Evolutionary conservation across 2,888 invertebrate genomes (phyloP), one percentile per base, ranked within the genome.

Genomic region (Electrophaes corylata): DNA sequence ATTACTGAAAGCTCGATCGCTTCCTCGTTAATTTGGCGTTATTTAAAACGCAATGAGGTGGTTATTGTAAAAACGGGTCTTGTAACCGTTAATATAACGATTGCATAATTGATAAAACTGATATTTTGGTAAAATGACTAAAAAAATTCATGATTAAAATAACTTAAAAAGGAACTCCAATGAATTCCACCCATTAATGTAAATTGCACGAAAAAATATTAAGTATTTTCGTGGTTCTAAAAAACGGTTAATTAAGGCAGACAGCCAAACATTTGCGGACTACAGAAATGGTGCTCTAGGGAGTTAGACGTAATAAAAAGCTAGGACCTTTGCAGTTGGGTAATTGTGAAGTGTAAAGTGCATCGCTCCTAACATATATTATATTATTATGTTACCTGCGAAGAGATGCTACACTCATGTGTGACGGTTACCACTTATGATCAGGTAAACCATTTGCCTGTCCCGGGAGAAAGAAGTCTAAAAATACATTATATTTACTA

Each of bases 1-100:
- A 54, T 58, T 52, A 57, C 62, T 62, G 60, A 62, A 62, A 60
- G 46, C 20, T 18, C 49, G 51, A 46, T 57, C 29, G 55, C 49
- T 60, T 47, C 26, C 48, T 40, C 44, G 47, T 55, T 43, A 39
- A 51, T 51, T 51, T 37, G 16, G 11, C 8, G 31, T 51, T 46
- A 46, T 50, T 55, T 47, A 46, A 51, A 37, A 40, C 31, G 8
- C 51, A 59, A 53, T 37, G 48, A 45, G 49, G 29, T 37, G 31
- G 26, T 59, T 46, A 49, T 43, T 41, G 35, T 18, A 45, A 48
- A 44, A 18, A n/a, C 18, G 20, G 41, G 11, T 37, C 12, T 11
- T 23, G 11, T 53, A 35, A 37, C 41, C 29, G 26, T 19, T 54
- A 20, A 39, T 37, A 29, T 43, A 45, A 31, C n/a, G 26, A 46